A percentile compares a stretch with the other conserved stretches of the same genome.
phyloP scores from a whole-genome alignment of 2,888 invertebrate genomes.

The Dromius quadrimaculatus region DNA sequence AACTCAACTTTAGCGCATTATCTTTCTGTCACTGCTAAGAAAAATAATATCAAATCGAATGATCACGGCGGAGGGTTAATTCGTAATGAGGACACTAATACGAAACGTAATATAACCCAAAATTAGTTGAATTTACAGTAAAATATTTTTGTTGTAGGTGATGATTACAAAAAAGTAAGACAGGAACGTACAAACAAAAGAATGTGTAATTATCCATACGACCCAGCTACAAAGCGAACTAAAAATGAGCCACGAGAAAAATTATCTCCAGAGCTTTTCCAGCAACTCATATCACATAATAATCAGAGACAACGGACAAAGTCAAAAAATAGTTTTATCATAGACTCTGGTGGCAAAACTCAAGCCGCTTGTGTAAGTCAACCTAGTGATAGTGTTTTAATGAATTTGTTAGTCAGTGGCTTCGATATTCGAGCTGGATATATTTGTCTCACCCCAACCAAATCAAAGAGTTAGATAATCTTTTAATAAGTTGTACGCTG shows the following conservation, averaged over 20 bases:
- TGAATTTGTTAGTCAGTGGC: constrained; percentile 95
- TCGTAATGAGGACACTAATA: constrained; percentile 3
- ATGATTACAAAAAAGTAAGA: no score
- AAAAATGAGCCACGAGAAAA: constrained; percentile 63
- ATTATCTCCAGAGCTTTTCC: constrained; percentile 70
- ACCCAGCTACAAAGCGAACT: constrained; percentile 59
- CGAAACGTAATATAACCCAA: neutral
- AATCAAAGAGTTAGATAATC: constrained; percentile 61
- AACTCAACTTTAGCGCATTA: constrained; percentile 69
- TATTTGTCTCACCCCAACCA: constrained; percentile 80
- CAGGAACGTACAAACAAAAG: constrained; percentile 56
- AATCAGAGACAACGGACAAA: constrained; percentile 61
- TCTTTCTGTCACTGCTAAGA: constrained; percentile 65
- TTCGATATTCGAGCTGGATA: constrained; percentile 95
- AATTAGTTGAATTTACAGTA: constrained; percentile 1
- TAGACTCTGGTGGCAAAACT: constrained; percentile 61
- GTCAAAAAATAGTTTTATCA: constrained; percentile 63
- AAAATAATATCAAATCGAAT: constrained; percentile 63
- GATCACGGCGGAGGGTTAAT: constrained; percentile 66
- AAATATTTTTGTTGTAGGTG: neutral
- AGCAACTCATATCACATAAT: constrained; percentile 72
- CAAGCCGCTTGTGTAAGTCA: constrained; percentile 66
- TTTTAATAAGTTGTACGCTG: constrained; percentile 28
- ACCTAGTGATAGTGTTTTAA: constrained; percentile 84
- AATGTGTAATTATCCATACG: constrained; percentile 58